These are phyloP conservation scores for Latheticus oryzae DNA, from an alignment of 2,888 invertebrate species.

Conservation along the genomic window DNA sequence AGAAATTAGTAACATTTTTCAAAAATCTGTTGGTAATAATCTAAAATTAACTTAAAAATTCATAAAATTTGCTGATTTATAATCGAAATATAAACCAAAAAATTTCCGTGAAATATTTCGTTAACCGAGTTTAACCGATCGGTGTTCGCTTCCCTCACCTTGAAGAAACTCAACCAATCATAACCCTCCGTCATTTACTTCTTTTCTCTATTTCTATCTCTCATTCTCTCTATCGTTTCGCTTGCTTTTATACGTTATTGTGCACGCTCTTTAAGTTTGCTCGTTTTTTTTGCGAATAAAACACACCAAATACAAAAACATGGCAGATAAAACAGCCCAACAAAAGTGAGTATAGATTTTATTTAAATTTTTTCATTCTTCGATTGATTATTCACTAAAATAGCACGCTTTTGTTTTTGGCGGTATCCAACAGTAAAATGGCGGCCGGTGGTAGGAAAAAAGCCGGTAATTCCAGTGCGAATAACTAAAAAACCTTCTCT, in stretches of 20 bases:
- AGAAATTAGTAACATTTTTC: too few relatives aligned
- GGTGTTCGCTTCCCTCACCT: conserved; percentile 49
- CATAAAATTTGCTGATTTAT: too few relatives aligned
- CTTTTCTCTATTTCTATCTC: conserved; percentile 49
- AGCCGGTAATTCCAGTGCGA: conserved; percentile 52
- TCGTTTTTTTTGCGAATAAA: conserved; percentile 46
- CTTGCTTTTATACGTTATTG: conserved; percentile 45
- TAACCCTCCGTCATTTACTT: conserved; percentile 42
- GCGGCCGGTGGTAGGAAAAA: conserved; percentile 66
- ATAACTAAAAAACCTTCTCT: too few relatives aligned
- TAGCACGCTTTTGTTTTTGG: conserved; percentile 57
- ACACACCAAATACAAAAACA: conserved; percentile 61
- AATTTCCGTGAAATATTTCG: conserved; percentile 50
- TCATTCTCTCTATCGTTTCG: conserved; percentile 49
- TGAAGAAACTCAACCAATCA: conserved; percentile 51
- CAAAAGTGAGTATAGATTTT: conserved; percentile 72
- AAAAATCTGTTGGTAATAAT: too few relatives aligned
- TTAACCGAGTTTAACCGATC: conserved; percentile 48
- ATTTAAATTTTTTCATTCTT: conserved; percentile 24
- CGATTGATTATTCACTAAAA: too few relatives aligned
- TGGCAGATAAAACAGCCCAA: conserved; percentile 74
- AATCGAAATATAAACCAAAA: too few relatives aligned
- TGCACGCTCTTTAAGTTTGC: conserved; percentile 52
- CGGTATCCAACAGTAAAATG: conserved; percentile 67
- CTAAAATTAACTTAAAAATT: too few relatives aligned